A percentile compares a stretch with the other conserved stretches of the same genome.
Conservation (phyloP, 2,113 vertebrate genomes). For the Maccullochella peelii region DNA sequence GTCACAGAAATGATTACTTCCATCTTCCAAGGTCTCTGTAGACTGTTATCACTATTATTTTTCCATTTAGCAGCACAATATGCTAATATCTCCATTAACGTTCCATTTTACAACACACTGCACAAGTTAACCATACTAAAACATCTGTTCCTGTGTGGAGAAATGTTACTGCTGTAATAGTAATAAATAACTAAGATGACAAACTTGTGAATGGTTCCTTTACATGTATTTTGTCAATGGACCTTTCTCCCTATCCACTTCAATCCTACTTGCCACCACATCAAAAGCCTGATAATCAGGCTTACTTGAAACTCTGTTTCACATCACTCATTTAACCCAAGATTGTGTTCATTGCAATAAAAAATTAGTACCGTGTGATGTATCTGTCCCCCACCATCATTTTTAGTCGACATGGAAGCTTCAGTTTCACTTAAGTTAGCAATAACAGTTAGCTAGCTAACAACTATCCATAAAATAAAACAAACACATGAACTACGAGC, state of each 20-base stretch:
- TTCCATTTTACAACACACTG: not conserved
- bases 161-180: not conserved
- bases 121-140: not conserved
- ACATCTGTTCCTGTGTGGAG: not conserved
- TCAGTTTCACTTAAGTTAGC: not conserved
- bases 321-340: no score
- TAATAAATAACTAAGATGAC: not conserved
- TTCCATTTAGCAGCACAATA: not conserved
- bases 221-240: no score
- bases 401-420: no score
- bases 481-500: not conserved
- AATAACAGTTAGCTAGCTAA: not conserved
- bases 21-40: not conserved
- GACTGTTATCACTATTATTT: not conserved
- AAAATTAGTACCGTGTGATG: no score
- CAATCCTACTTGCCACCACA: no score
- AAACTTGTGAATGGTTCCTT: not conserved
- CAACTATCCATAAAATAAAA: not conserved
- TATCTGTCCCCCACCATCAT: no score
- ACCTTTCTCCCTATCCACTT: no score
- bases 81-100: not conserved
- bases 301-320: no score
- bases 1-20: not conserved
- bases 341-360: no score
- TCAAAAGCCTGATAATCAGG: no score